Evolutionary conservation across 2,797 vertebrate genomes (phyloP).

Genomic region (Morus bassanus): DNA sequence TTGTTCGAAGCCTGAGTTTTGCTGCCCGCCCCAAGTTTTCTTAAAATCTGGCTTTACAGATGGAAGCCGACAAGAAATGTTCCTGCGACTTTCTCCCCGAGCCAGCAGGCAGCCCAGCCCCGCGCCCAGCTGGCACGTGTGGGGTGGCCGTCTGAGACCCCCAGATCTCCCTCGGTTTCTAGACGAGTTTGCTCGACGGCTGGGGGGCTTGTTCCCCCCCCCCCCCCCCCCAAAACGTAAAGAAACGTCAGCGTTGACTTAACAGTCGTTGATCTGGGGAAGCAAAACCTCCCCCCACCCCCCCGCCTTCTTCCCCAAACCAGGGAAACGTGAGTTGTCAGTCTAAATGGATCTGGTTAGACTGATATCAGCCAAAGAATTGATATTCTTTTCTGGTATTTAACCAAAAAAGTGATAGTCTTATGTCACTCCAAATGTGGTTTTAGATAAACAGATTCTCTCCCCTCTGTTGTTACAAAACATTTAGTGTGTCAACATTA

Average conservation of each 20-base stretch:
- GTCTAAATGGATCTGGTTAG: conserved; percentile 31
- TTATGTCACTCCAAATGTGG: conserved; percentile 65
- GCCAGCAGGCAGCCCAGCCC: background rate
- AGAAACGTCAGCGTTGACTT: background rate
- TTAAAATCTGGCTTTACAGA: conserved; percentile 17
- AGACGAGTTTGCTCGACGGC: fast-evolving
- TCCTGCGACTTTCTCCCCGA: background rate
- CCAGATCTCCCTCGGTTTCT: background rate
- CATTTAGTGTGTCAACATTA: conserved; percentile 35
- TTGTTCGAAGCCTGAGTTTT: background rate
- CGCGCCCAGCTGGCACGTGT: background rate
- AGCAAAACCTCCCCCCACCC: background rate
- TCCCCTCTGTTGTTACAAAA: conserved; percentile 62
- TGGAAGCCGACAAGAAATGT: conserved; percentile 3
- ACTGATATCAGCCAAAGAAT: conserved; percentile 49
- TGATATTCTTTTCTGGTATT: conserved; percentile 56
- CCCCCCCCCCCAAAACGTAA: background rate
- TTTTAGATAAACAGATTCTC: conserved; percentile 65
- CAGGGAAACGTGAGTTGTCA: conserved; percentile 5
- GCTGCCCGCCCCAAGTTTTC: background rate
- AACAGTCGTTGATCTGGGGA: background rate
- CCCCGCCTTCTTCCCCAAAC: background rate
- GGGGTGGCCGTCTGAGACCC: background rate
- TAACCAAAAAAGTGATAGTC: conserved; percentile 66
- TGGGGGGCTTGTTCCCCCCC: background rate